Conservation (phyloP, 1,140 invertebrate genomes). For the Rhysida immarginata region DNA sequence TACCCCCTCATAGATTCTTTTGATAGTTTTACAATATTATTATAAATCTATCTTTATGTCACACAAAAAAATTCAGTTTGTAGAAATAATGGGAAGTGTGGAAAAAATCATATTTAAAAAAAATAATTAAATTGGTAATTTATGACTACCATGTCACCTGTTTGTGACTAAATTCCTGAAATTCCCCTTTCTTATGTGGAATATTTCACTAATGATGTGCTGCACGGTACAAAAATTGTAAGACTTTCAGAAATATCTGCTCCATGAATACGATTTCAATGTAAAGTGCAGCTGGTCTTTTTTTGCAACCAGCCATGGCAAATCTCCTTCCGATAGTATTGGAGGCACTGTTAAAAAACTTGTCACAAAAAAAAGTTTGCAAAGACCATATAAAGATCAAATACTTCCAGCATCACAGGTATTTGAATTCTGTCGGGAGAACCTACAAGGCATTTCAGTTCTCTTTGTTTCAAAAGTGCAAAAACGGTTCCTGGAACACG, state of each 20-base stretch:
- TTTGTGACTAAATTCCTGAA: not conserved
- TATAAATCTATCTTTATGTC: too few species aligned
- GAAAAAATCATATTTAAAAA: too few species aligned
- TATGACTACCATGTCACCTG: too few species aligned
- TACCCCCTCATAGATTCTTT: too few species aligned
- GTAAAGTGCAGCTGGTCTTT: not conserved
- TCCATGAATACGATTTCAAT: not conserved
- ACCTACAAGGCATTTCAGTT: not conserved
- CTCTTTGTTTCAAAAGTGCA: not conserved
- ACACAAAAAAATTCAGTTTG: too few species aligned
- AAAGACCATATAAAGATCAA: not conserved
- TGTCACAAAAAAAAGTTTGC: not conserved
- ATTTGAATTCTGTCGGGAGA: not conserved
- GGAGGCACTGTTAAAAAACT: not conserved
- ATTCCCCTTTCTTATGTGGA: not conserved
- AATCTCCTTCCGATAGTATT: not conserved
- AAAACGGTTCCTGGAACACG: not conserved
- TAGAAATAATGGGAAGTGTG: too few species aligned
- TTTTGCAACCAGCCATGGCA: not conserved
- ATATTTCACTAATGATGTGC: not conserved
- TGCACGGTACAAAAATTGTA: not conserved
- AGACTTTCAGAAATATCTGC: not conserved
- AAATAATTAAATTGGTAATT: too few species aligned
- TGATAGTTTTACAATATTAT: too few species aligned
- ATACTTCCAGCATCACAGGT: not conserved